phyloP scores from a whole-genome alignment of 2,113 vertebrate species.

The Oreotrochilus melanogaster region DNA sequence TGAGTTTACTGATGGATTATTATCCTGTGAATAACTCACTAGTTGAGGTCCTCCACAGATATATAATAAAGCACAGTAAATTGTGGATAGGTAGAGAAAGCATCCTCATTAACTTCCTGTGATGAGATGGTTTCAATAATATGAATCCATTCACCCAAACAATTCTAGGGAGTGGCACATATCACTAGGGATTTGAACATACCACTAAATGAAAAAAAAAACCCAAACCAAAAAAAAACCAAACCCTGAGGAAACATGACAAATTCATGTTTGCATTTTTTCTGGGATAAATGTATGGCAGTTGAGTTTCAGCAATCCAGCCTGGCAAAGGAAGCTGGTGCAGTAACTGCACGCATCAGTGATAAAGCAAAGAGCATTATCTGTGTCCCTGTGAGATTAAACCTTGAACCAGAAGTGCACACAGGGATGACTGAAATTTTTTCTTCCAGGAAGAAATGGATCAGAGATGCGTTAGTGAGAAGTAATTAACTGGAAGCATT shows the following conservation, averaged over 20 bases:
- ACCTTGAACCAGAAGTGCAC: neutral
- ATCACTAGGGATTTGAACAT: neutral
- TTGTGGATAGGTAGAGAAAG: neutral
- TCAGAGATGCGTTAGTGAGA: neutral
- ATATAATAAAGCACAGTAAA: neutral
- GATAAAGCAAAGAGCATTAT: neutral
- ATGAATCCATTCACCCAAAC: neutral
- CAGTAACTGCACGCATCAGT: neutral
- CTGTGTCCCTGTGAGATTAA: slow-evolving; percentile 9
- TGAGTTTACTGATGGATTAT: neutral
- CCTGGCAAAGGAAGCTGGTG: neutral
- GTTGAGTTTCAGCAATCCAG: neutral
- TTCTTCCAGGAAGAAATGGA: neutral
- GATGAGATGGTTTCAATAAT: neutral
- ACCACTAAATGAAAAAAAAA: neutral
- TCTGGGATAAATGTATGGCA: accelerated
- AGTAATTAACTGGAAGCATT: neutral
- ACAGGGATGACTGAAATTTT: neutral
- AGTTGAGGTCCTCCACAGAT: neutral
- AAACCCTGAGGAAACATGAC: neutral
- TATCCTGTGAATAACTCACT: neutral
- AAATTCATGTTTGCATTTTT: neutral
- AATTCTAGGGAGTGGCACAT: neutral
- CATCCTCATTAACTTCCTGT: neutral
- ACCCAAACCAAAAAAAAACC: neutral